Percentiles rank a stretch among this genome's conserved stretches.
Conservation (phyloP, 2,113 vertebrate species). For the Acanthochromis polyacanthus region DNA sequence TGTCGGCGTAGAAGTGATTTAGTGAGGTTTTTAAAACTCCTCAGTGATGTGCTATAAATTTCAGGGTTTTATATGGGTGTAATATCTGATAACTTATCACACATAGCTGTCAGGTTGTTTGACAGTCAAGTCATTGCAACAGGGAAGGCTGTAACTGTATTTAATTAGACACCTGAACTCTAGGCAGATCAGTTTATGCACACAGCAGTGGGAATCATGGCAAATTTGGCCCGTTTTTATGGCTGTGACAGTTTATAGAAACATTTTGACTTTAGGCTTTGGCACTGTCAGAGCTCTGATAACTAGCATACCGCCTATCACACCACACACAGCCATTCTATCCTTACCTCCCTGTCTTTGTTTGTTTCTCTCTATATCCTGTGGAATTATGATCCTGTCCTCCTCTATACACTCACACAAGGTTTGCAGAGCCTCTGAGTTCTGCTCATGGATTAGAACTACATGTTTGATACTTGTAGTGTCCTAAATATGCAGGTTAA, state of each 20-base stretch:
- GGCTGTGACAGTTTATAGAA: conserved; percentile 25
- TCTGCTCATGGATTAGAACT: conserved; percentile 21
- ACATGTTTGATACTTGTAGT: conserved; percentile 28
- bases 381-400: neutral
- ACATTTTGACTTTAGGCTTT: neutral
- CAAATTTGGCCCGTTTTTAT: conserved; percentile 10
- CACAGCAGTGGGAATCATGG: conserved; percentile 1
- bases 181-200: conserved; percentile 2
- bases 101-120: conserved; percentile 11
- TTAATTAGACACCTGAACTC: conserved; percentile 14
- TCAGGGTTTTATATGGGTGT: neutral
- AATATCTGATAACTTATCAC: conserved; percentile 10
- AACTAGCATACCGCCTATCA: neutral
- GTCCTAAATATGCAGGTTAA: neutral
- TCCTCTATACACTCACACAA: neutral
- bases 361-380: conserved; percentile 2
- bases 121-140: neutral
- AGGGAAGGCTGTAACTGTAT: neutral
- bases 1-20: neutral
- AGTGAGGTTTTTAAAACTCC: neutral
- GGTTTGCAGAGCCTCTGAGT: conserved; percentile 18
- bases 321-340: neutral
- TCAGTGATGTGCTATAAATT: neutral
- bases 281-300: too few relatives aligned
- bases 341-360: neutral